Evolutionary conservation across 2,888 invertebrate species (phyloP), one percentile per base, ranked within the genome.

Genomic region (Orthonevra nobilis): DNA sequence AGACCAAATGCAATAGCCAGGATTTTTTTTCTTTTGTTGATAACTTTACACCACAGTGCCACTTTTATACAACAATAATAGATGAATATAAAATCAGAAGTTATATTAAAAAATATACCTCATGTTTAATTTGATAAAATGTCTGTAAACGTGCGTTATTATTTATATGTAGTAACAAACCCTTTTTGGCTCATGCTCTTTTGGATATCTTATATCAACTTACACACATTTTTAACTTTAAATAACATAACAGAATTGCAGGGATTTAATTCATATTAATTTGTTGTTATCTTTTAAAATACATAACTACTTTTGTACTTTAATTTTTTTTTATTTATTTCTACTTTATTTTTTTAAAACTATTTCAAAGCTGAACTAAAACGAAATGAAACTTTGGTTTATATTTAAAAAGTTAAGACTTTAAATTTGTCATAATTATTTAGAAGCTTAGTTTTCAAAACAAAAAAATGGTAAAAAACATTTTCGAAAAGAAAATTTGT

Each of bases 1-100:
- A 86, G 85, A 87, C 87, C 85, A 87, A 87, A 88, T 87, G 87
- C 87, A 87, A 86, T 87, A 87, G 85, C 85, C 84, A 83, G 83
- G 82, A 83, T 85, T 85, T 84, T 86, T 83, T 82, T 82, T 82
- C 40, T 58, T 38, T 77, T 79, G 52, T 77, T 75, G 12, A 75
- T 58, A 44, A 81, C 82, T 82, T 83, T 81, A 82, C 82, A 81
- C 81, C 83, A 83, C 84, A 85, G 84, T 85, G 85, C 84, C 85
- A 81, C n/a, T n/a, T n/a, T n/a, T n/a, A n/a, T n/a, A n/a, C 74
- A 72, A 81, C 82, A 83, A 83, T 82, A 83, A 81, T 72, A 72
- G 12, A 36, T 10, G 40, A 58, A 66, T 38, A 56, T 23, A 56
- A 56, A 46, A 69, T 82, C 82, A 70, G 56, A 44, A 54, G 30